phyloP scores from a whole-genome alignment of 2,113 vertebrate species.

The Azemiops feae region DNA sequence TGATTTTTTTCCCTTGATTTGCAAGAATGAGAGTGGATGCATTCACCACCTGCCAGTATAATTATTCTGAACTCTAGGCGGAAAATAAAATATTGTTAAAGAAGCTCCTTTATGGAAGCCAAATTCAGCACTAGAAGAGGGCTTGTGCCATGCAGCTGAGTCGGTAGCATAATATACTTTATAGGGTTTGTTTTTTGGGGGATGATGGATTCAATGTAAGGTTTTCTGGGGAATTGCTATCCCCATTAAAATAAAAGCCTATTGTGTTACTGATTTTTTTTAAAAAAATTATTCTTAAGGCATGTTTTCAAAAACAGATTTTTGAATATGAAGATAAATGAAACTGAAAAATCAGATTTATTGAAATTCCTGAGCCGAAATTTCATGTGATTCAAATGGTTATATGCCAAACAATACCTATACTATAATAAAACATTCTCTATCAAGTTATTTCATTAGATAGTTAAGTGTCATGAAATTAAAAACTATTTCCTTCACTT shows the following conservation, averaged over 20 bases:
- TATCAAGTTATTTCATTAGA: neutral
- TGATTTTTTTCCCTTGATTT: neutral
- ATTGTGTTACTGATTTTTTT: neutral
- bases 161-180: neutral
- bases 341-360: neutral
- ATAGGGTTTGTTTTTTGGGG: neutral
- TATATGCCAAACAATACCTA: slow-evolving; percentile 1
- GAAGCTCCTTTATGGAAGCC: neutral
- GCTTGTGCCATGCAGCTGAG: neutral
- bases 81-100: neutral
- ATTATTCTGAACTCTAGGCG: neutral
- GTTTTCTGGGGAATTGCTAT: neutral
- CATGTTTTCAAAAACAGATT: neutral
- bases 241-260: neutral
- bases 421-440: slow-evolving; percentile 8
- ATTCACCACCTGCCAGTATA: neutral
- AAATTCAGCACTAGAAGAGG: neutral
- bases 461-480: slow-evolving; percentile 28
- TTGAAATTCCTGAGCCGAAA: neutral
- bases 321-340: neutral
- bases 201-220: neutral
- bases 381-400: neutral
- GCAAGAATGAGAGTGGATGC: neutral
- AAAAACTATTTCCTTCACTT: slow-evolving; percentile 34
- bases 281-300: neutral